Percentiles rank a stretch among this genome's conserved stretches.
phyloP scores from a whole-genome alignment of 2,888 invertebrate genomes.

The Meghimatium bilineatum region DNA sequence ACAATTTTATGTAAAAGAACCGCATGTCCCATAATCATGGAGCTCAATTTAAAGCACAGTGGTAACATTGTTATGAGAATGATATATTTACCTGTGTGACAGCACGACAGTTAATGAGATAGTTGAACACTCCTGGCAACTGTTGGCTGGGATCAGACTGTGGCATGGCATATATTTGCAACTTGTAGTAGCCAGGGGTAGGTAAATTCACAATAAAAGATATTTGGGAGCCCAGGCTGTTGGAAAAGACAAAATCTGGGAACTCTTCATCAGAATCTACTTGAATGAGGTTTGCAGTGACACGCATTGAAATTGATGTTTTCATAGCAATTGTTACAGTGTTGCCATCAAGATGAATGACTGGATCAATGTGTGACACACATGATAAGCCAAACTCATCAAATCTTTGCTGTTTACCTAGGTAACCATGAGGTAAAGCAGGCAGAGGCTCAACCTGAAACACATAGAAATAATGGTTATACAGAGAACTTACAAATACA shows the following conservation, averaged over 20 bases:
- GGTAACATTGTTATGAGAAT: neutral
- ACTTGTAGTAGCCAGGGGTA: constrained; percentile 75
- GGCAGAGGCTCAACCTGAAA: constrained; percentile 65
- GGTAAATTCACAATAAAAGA: constrained; percentile 72
- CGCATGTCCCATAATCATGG: no score
- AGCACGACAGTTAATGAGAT: constrained; percentile 74
- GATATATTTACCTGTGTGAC: constrained; percentile 51
- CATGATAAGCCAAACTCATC: constrained; percentile 72
- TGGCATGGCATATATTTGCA: constrained; percentile 76
- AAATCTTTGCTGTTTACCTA: constrained; percentile 75
- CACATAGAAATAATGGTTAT: neutral
- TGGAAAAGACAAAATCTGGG: constrained; percentile 75
- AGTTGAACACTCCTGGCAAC: constrained; percentile 77
- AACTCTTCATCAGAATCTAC: constrained; percentile 70
- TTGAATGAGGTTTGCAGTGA: constrained; percentile 75
- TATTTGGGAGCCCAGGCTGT: constrained; percentile 65
- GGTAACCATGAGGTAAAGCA: constrained; percentile 75
- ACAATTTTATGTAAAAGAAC: no score
- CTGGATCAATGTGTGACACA: constrained; percentile 73
- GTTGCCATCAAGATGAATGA: constrained; percentile 73
- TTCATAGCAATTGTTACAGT: constrained; percentile 67
- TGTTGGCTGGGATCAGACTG: constrained; percentile 73
- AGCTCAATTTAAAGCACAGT: no score
- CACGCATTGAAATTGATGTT: constrained; percentile 69
- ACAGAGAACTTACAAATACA: neutral